Base-by-base conservation (phyloP, 1,140 invertebrate species). In the Nymphalis io region DNA sequence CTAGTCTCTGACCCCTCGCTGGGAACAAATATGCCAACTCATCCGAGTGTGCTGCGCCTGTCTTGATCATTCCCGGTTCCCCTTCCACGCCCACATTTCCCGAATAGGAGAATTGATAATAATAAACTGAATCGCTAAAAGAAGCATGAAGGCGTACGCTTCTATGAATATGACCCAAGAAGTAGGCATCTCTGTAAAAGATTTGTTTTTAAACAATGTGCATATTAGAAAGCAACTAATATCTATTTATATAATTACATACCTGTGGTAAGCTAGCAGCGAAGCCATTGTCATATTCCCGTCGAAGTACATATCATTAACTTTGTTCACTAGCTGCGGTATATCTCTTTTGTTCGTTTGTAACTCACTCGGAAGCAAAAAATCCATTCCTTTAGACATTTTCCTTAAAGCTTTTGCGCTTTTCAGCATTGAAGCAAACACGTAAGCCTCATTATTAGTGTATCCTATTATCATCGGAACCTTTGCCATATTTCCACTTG, bases 401-500 rank as follows among this genome's bases (percentile, higher is more conserved):
- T 62, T 85, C 20, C 55, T 75, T 0, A 72, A 8, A 38, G 81
- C 71, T 11, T 76, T 79, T 8, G 61, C 67, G 40, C 78, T 72
- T 59, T 78, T 81, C 2, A 91, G 59, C 40, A 76, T 65, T 16
- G 77, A 75, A 1, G 76, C 63, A 59, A 91, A 89, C 15, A 91
- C 70, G 33, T 91, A 91, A 2, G 79, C 89, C 68, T 91, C 89
- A 20, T 91, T 75, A 13, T 58, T 83, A 44, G 84, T 89, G 58
- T 84, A 89, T n/a, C 89, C 89, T 16, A 89, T 84, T 6, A 91
- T 82, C 39, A 86, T 68, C 1, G 89, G 89, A 33, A 89, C 82
- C 42, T 64, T 44, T 5, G 58, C 44, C 6, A 60, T 64, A 48
- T 74, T 75, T 12, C 78, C 77, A 44, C 62, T 65, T 13, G 67